A percentile compares a stretch with the other conserved stretches of the same genome.
phyloP scores from a whole-genome alignment of 2,888 invertebrate genomes.

The Amphimallon solstitiale region DNA sequence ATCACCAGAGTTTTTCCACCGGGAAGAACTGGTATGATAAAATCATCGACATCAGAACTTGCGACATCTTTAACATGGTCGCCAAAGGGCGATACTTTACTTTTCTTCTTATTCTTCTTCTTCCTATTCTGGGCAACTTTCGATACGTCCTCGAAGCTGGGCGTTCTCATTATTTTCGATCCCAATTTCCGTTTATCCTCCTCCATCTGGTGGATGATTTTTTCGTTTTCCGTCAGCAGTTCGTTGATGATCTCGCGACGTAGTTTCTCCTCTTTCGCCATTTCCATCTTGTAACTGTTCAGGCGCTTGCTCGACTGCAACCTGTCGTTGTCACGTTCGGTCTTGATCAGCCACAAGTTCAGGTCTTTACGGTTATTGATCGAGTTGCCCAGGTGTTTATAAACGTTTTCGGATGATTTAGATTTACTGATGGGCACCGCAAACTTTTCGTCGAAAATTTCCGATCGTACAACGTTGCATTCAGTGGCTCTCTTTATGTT shows the following conservation, averaged over 20 bases:
- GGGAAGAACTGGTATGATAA: slow-evolving; percentile 82
- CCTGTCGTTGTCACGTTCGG: not conserved
- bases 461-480: slow-evolving; percentile 4
- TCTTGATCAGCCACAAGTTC: slow-evolving; percentile 31
- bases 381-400: slow-evolving; percentile 27
- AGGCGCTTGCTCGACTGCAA: slow-evolving; percentile 36
- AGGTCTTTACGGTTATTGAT: slow-evolving; percentile 39
- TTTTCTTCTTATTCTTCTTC: slow-evolving; percentile 42
- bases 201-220: slow-evolving; percentile 47
- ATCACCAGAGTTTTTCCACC: slow-evolving; percentile 73
- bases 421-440: slow-evolving; percentile 48
- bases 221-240: slow-evolving; percentile 55
- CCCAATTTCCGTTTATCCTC: slow-evolving; percentile 23
- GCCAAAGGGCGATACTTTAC: slow-evolving; percentile 4
- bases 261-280: slow-evolving; percentile 56
- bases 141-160: slow-evolving; percentile 42
- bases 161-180: slow-evolving; percentile 14
- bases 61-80: not conserved
- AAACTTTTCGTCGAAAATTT: slow-evolving; percentile 2
- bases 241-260: slow-evolving; percentile 58
- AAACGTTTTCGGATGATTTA: slow-evolving; percentile 53
- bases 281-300: slow-evolving; percentile 53
- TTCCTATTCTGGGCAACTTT: slow-evolving; percentile 17
- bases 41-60: slow-evolving; percentile 53
- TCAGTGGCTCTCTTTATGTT: slow-evolving; percentile 51